Evolutionary conservation across 2,888 invertebrate species (phyloP).

Genomic region (Julus scandinavius): DNA sequence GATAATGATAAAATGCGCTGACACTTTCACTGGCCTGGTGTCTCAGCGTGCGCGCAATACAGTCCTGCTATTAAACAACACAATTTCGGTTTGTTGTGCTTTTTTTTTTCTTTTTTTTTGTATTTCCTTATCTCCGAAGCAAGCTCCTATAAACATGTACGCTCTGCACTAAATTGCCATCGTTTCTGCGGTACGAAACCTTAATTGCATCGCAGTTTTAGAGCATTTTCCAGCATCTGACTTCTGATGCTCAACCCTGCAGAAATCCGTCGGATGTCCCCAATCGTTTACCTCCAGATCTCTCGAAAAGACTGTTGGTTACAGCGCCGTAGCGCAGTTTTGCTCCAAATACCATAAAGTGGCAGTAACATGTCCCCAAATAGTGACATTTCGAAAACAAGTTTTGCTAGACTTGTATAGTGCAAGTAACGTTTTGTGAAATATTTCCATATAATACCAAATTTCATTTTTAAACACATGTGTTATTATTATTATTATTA

Average conservation of each 20-base stretch:
- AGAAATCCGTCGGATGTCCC: neutral
- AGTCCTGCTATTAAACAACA: neutral
- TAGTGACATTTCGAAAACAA: too few species aligned
- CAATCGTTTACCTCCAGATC: neutral
- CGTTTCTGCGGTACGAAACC: constrained; percentile 41
- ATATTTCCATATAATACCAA: too few species aligned
- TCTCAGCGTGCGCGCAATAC: neutral
- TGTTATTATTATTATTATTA: too few species aligned
- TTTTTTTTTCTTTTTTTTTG: neutral
- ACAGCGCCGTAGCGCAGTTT: neutral
- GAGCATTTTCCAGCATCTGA: constrained; percentile 9
- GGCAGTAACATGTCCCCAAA: too few species aligned
- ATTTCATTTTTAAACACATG: too few species aligned
- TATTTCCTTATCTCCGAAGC: constrained; percentile 3
- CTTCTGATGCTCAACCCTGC: neutral
- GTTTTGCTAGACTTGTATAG: too few species aligned
- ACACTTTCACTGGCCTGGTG: constrained; percentile 22
- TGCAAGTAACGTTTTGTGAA: too few species aligned
- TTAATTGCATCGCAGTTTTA: constrained; percentile 28
- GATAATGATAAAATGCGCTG: constrained; percentile 37
- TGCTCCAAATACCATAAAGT: too few species aligned
- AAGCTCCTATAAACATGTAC: constrained; percentile 13
- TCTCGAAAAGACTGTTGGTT: neutral
- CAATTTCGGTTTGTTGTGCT: neutral
- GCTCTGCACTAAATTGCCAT: constrained; percentile 23